Percentiles rank a stretch among this genome's conserved stretches.
phyloP scores from a whole-genome alignment of 2,888 invertebrate species.

The Automeris io region DNA sequence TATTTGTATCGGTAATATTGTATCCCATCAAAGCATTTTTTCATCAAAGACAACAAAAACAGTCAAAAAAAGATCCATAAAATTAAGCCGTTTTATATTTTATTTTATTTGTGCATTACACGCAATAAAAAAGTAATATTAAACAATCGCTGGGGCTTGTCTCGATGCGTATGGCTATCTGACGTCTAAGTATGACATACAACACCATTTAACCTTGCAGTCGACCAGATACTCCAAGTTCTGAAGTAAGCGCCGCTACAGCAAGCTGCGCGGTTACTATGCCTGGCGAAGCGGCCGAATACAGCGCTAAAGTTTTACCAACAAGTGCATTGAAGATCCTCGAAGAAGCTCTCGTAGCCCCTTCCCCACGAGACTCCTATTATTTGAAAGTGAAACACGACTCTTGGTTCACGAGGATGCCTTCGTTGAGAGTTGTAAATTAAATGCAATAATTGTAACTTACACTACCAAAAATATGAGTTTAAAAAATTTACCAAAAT shows the following conservation, averaged over 20 bases:
- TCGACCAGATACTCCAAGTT: constrained; percentile 68
- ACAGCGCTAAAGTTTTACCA: constrained; percentile 79
- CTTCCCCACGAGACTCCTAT: constrained; percentile 73
- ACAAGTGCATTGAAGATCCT: constrained; percentile 77
- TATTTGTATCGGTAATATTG: no score
- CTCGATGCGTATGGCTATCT: no score
- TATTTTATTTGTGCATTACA: no score
- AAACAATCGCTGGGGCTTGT: no score
- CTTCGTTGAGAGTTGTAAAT: constrained; percentile 60
- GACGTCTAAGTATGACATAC: not conserved
- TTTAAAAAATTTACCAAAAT: not conserved
- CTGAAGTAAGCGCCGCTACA: constrained; percentile 55
- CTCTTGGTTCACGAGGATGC: constrained; percentile 72
- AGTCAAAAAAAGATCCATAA: no score
- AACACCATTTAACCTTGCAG: constrained; percentile 28
- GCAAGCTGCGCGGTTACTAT: constrained; percentile 68
- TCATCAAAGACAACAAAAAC: no score
- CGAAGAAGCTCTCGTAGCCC: constrained; percentile 79
- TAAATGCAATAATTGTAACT: constrained; percentile 22
- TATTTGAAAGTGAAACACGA: constrained; percentile 69
- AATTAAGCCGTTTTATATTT: no score
- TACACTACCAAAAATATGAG: not conserved
- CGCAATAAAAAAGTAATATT: no score
- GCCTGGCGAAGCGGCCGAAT: constrained; percentile 79
- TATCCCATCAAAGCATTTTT: no score